Base-by-base conservation (phyloP, 1,140 invertebrate genomes). In the Scaptomyza hsui region DNA sequence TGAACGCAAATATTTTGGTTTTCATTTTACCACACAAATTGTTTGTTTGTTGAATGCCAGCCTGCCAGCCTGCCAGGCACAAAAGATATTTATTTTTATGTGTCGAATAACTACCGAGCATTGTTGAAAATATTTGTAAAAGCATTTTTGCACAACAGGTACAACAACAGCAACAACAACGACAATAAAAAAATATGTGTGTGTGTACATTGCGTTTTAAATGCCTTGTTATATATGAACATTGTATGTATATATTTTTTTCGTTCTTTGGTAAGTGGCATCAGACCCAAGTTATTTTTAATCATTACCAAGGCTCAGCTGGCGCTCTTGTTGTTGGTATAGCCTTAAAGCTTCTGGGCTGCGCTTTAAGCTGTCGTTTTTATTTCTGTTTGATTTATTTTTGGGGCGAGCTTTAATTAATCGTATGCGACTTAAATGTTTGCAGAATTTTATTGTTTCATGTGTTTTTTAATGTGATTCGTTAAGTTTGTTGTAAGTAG, bases 241-340 rank as follows among this genome's bases (percentile, higher is more conserved):
- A n/a, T n/a, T n/a, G 1, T 29, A 29, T 42, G 0, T 9, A 1
- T 42, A 10, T 4, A 7, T 44, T 44, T 47, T 13, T 13, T 47
- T 29, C 26, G 0, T 4, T 12, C 13, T n/a, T 24, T 37, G 32
- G 32, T 35, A n/a, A n/a, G 12, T 37, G 41, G 5, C n/a, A n/a
- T 29, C 19, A 45, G 16, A 53, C 45, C 47, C 39, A 60, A 60
- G 55, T 32, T 67, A 60, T 67, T 67, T 67, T 67, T 67, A 60
- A 60, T 67, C 63, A 60, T 51, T 49, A 19, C 29, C 47, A 51
- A 45, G 39, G 39, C 47, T 51, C 29, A 42, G 18, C 19, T 15
- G 21, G 26, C 26, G 6, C 26, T 29, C 5, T 7, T 39, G 49
- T 2, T 52, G 29, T 16, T 52, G 48, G 1, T 52, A 13, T 10